phyloP scores from a whole-genome alignment of 2,113 vertebrate species.

The Azemiops feae region DNA sequence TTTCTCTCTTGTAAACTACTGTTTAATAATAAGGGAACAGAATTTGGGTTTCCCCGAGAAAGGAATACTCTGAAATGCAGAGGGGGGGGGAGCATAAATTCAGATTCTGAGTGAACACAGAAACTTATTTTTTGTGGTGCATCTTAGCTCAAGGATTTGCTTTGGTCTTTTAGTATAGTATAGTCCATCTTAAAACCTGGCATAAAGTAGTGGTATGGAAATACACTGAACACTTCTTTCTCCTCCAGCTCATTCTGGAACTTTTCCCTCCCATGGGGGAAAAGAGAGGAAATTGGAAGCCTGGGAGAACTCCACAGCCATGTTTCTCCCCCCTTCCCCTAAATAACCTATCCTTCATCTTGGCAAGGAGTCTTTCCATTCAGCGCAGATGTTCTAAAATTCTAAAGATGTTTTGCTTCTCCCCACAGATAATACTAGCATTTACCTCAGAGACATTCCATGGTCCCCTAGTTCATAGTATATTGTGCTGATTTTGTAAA shows the following conservation, averaged over 20 bases:
- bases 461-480: conserved; percentile 95
- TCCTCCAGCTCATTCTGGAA: background rate
- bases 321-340: background rate
- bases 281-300: background rate
- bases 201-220: background rate
- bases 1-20: background rate
- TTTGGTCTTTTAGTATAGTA: background rate
- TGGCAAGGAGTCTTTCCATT: background rate
- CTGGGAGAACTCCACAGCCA: too few relatives aligned
- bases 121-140: background rate
- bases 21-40: background rate
- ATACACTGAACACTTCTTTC: background rate
- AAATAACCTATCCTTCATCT: background rate
- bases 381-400: background rate
- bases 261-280: background rate
- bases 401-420: background rate
- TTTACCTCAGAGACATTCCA: conserved; percentile 92
- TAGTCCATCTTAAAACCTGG: background rate
- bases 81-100: background rate
- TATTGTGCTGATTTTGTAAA: conserved; percentile 93
- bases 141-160: background rate
- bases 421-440: conserved; percentile 24
- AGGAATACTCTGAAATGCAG: background rate
- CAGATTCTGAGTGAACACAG: background rate
- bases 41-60: background rate